Evolutionary conservation across 2,888 invertebrate species (phyloP).

Genomic region (Watsonalla cultraria): DNA sequence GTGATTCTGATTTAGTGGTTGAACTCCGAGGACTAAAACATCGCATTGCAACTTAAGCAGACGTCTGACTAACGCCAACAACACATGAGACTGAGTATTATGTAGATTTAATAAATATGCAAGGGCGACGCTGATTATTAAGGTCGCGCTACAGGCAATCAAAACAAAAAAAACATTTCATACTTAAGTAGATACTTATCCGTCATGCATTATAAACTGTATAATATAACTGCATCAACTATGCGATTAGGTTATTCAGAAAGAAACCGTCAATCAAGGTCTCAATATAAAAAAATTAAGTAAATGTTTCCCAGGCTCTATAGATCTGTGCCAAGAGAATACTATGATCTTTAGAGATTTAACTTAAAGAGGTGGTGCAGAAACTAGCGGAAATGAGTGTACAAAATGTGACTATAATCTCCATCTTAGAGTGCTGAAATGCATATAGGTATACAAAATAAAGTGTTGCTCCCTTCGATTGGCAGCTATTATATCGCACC

Average conservation of each 20-base stretch:
- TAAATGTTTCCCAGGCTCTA: neutral
- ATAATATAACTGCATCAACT: neutral
- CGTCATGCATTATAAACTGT: neutral
- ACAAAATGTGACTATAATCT: conserved; percentile 74
- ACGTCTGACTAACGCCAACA: conserved; percentile 61
- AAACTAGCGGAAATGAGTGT: conserved; percentile 55
- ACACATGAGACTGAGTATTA: conserved; percentile 75
- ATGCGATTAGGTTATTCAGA: neutral
- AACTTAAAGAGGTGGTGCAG: conserved; percentile 6
- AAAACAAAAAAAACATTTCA: conserved; percentile 29
- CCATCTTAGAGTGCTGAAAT: conserved; percentile 46
- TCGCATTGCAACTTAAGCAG: conserved; percentile 75
- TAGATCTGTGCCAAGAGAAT: neutral
- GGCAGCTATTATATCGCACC: conserved; percentile 67
- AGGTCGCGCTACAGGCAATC: conserved; percentile 28
- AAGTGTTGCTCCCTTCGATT: conserved; percentile 59
- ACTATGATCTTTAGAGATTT: conserved; percentile 1
- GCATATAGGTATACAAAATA: conserved; percentile 27
- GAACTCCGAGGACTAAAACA: conserved; percentile 83
- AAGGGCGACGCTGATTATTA: conserved; percentile 40
- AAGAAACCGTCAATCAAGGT: neutral
- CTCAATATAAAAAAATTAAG: neutral
- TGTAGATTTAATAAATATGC: conserved; percentile 62
- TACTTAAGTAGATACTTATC: neutral
- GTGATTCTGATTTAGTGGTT: conserved; percentile 80